Evolutionary conservation across 2,888 invertebrate genomes (phyloP).

Genomic region (Acronicta leporina): DNA sequence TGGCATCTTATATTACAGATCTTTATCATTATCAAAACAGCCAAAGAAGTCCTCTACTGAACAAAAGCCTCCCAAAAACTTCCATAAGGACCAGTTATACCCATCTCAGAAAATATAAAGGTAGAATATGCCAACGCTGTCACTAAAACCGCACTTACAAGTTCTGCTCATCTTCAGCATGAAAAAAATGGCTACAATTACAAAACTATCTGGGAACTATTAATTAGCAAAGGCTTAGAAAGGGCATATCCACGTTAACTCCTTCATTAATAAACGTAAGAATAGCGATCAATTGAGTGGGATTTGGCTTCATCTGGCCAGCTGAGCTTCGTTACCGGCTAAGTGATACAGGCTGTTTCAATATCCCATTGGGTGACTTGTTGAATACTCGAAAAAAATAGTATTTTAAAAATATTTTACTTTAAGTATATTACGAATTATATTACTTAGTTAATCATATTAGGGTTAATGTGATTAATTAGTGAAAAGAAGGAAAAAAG

Average conservation of each 20-base stretch:
- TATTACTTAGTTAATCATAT: no score
- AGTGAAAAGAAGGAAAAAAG: no score
- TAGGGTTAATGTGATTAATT: no score
- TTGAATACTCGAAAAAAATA: no score
- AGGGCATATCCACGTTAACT: conserved; percentile 58
- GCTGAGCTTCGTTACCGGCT: conserved; percentile 68
- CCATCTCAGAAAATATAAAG: no score
- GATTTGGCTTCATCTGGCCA: conserved; percentile 72
- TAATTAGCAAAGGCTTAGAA: background rate
- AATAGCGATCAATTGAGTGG: conserved; percentile 78
- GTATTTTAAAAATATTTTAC: no score
- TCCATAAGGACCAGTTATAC: no score
- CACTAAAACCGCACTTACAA: background rate
- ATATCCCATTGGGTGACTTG: conserved; percentile 3
- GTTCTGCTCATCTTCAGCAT: background rate
- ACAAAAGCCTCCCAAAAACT: no score
- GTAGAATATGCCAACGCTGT: background rate
- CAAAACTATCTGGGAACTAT: background rate
- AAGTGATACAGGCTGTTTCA: conserved; percentile 62
- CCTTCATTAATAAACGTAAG: conserved; percentile 60
- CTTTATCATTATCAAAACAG: no score
- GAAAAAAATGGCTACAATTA: background rate
- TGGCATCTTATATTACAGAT: no score
- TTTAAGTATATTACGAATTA: no score
- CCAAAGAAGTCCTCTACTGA: no score